Evolutionary conservation across 2,797 vertebrate species (phyloP).

Genomic region (Propithecus deckenii): DNA sequence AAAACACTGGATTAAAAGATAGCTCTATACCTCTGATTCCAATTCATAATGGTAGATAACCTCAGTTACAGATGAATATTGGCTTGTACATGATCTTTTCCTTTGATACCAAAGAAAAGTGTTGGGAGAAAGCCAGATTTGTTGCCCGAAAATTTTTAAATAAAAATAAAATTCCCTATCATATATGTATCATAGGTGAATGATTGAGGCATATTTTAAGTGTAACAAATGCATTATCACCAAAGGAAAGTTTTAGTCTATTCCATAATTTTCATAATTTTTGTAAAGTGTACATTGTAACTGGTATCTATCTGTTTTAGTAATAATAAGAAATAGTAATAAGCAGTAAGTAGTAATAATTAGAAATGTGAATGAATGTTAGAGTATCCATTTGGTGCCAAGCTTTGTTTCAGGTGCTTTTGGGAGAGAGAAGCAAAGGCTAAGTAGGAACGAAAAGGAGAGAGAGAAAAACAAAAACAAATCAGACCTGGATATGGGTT

Average conservation of each 20-base stretch:
- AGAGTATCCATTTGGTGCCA: not conserved
- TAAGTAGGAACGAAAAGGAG: not conserved
- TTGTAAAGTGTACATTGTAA: not conserved
- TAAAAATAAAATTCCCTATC: not conserved
- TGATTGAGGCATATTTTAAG: not conserved
- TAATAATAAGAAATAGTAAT: not conserved
- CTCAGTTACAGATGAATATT: not conserved
- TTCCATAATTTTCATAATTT: not conserved
- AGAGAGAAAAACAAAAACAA: conserved; percentile 54
- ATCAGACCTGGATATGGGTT: conserved; percentile 51
- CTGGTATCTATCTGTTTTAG: not conserved
- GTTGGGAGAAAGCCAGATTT: not conserved
- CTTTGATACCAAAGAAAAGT: not conserved
- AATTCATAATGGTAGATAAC: not conserved
- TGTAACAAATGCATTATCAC: not conserved
- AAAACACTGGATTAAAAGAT: not conserved
- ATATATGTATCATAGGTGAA: not conserved
- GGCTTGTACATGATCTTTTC: not conserved
- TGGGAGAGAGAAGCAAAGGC: not conserved
- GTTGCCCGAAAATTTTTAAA: not conserved
- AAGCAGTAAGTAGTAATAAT: not conserved
- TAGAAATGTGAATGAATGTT: not conserved
- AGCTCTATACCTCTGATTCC: not conserved
- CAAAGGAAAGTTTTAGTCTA: not conserved
- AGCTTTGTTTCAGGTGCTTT: conserved; percentile 10